Percentiles rank a stretch among this genome's conserved stretches.
These are phyloP conservation scores for Mylabris sibirica DNA, from an alignment of 2,888 invertebrate genomes.

Conservation along the genomic window DNA sequence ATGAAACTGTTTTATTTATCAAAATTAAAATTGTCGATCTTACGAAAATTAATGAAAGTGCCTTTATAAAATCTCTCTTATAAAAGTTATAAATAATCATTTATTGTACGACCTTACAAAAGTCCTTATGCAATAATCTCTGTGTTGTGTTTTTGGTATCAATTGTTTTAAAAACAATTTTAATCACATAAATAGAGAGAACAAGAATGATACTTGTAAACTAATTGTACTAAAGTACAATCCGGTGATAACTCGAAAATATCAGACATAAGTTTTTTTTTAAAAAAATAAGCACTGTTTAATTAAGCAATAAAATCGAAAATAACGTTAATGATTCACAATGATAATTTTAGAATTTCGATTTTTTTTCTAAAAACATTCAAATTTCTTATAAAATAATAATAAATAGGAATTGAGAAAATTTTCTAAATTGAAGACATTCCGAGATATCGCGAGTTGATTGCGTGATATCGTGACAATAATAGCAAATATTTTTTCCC, in stretches of 20 bases:
- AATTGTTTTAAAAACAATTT: background rate
- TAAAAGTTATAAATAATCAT: background rate
- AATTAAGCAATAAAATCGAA: background rate
- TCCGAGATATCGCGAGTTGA: conserved; percentile 50
- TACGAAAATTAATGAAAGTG: too few species aligned
- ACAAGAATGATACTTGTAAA: background rate
- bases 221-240: background rate
- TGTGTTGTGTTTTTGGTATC: background rate
- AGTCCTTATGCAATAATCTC: conserved; percentile 9
- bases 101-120: background rate
- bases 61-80: background rate
- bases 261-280: background rate
- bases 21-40: too few species aligned
- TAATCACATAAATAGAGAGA: background rate
- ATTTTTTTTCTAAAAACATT: background rate
- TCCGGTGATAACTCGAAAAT: background rate
- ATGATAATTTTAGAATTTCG: background rate
- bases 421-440: conserved; percentile 40
- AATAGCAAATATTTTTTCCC: conserved; percentile 42
- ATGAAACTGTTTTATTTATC: too few species aligned
- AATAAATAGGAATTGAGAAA: conserved; percentile 33
- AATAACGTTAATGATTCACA: background rate
- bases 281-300: background rate
- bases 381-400: too few species aligned
- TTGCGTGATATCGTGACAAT: conserved; percentile 52